Conservation (phyloP, 2,113 vertebrate species). For the Poeciliopsis turrubarensis region DNA sequence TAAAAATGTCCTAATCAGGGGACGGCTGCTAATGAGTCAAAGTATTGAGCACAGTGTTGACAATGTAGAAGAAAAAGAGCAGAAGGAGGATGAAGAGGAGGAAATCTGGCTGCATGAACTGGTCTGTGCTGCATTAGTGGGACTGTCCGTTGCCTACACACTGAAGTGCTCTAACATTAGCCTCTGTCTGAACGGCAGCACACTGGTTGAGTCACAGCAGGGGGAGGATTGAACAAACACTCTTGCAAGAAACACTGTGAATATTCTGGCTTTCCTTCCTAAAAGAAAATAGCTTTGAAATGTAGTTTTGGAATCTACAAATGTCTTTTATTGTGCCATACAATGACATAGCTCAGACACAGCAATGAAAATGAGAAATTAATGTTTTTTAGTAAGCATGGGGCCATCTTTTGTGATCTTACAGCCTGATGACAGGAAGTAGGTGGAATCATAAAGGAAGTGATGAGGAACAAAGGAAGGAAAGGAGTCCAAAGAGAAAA, state of each 20-base stretch:
- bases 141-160: slow-evolving; percentile 71
- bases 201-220: slow-evolving; percentile 68
- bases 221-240: slow-evolving; percentile 60
- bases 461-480: background rate
- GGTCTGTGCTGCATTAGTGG: slow-evolving; percentile 63
- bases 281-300: background rate
- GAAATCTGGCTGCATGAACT: slow-evolving; percentile 61
- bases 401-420: background rate
- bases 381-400: background rate
- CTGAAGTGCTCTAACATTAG: slow-evolving; percentile 67
- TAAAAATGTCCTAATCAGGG: slow-evolving; percentile 32
- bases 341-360: background rate
- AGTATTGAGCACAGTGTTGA: slow-evolving; percentile 29
- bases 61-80: slow-evolving; percentile 31
- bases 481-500: background rate
- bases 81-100: slow-evolving; percentile 51
- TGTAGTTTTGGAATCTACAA: too few species aligned
- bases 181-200: slow-evolving; percentile 62
- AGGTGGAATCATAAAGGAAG: background rate
- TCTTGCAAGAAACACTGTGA: slow-evolving; percentile 21
- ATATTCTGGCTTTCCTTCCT: slow-evolving; percentile 9
- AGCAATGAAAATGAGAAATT: background rate
- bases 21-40: slow-evolving; percentile 32
- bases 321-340: background rate
- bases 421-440: background rate